Percentiles rank a stretch among this genome's conserved stretches.
Evolutionary conservation across 2,113 vertebrate genomes (phyloP).

Genomic region (Anarhynchus alexandrinus): DNA sequence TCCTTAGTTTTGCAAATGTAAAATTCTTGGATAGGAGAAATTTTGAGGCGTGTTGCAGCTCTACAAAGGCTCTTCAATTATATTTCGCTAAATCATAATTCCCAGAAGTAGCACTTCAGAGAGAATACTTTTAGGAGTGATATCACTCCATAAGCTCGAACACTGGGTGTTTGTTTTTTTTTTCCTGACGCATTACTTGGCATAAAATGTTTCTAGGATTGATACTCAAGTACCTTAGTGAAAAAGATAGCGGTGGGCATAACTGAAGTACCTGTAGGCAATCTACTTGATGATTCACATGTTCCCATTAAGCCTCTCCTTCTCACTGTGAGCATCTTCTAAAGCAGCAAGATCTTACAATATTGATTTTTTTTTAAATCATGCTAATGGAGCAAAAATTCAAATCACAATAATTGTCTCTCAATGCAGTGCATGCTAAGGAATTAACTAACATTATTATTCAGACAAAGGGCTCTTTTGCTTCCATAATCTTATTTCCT

Average conservation of each 20-base stretch:
- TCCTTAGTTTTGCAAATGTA: not conserved
- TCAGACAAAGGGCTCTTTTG: not conserved
- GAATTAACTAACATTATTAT: not conserved
- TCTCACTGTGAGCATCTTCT: not conserved
- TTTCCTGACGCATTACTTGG: not conserved
- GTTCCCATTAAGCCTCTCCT: not conserved
- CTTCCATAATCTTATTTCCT: not conserved
- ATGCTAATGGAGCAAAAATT: not conserved
- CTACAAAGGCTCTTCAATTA: not conserved
- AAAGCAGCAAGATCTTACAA: not conserved
- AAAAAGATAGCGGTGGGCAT: not conserved
- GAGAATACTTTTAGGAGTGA: not conserved
- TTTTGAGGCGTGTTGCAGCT: not conserved
- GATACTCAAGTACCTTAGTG: not conserved
- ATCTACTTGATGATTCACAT: not conserved
- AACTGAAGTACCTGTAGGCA: conserved; percentile 6
- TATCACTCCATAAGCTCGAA: not conserved
- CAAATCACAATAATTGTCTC: not conserved
- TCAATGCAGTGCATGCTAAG: not conserved
- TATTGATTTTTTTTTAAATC: not conserved
- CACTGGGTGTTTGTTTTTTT: not conserved
- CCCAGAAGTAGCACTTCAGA: not conserved
- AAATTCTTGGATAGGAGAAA: not conserved
- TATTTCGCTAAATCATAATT: not conserved
- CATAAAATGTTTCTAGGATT: not conserved